A percentile compares a stretch with the other conserved stretches of the same genome.
Conservation (phyloP, 2,888 invertebrate genomes). For the Caenorhabditis macrosperma region DNA sequence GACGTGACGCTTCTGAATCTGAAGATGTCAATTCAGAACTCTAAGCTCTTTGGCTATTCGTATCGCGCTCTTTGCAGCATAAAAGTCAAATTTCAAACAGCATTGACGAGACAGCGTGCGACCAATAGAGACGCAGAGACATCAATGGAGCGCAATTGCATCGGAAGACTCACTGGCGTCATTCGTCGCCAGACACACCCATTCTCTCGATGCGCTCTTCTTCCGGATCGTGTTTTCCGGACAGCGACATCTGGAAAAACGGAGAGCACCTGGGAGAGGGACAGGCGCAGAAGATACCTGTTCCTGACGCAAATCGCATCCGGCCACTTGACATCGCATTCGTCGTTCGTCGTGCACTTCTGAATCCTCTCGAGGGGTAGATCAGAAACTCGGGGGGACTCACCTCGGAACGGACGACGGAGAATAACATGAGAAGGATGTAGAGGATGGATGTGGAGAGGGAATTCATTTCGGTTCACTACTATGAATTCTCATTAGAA, state of each 20-base stretch:
- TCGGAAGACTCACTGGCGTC: conserved; percentile 65
- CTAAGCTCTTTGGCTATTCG: no score
- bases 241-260: conserved; percentile 64
- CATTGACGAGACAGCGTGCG: no score
- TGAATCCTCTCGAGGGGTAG: conserved; percentile 8
- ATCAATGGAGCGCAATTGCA: neutral
- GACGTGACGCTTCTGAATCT: no score
- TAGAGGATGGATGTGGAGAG: neutral
- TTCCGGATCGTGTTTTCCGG: conserved; percentile 66
- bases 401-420: neutral
- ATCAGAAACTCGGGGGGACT: neutral
- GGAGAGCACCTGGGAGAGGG: neutral
- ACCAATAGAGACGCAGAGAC: neutral
- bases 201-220: conserved; percentile 62
- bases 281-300: conserved; percentile 12
- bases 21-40: no score
- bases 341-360: conserved; percentile 57
- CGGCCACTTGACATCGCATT: conserved; percentile 62
- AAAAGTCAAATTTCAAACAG: no score
- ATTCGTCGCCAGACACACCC: conserved; percentile 67
- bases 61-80: no score
- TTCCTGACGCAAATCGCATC: conserved; percentile 56
- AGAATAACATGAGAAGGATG: conserved; percentile 29
- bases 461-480: conserved; percentile 7
- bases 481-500: neutral